Conservation (phyloP, 2,113 vertebrate species). For the Larimichthys crocea region DNA sequence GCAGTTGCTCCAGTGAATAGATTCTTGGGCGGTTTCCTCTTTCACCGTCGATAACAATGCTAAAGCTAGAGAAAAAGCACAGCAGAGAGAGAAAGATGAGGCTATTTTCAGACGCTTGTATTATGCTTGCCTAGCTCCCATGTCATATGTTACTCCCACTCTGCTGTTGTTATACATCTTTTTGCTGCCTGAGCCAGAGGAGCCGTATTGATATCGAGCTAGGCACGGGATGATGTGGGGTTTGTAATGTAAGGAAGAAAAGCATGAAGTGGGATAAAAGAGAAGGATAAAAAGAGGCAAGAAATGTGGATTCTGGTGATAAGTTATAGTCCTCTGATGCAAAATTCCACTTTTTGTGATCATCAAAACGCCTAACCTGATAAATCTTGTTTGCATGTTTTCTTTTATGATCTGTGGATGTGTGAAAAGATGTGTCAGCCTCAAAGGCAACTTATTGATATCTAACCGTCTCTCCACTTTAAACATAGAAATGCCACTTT, state of each 20-base stretch:
- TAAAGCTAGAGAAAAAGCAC: constrained; percentile 86
- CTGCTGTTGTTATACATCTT: constrained; percentile 48
- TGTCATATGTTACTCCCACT: constrained; percentile 71
- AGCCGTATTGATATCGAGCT: constrained; percentile 45
- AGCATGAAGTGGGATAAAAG: constrained; percentile 6
- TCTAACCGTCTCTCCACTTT: background rate
- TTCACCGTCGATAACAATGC: constrained; percentile 93
- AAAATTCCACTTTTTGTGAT: constrained; percentile 3
- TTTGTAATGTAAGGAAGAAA: constrained; percentile 47
- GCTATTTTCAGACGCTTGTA: constrained; percentile 75
- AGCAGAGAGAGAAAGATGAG: constrained; percentile 45
- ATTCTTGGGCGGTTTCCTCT: constrained; percentile 93
- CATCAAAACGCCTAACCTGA: background rate
- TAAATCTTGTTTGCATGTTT: background rate
- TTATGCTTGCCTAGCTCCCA: constrained; percentile 58
- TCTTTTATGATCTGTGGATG: background rate
- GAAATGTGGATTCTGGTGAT: background rate
- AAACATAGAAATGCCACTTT: constrained; percentile 1
- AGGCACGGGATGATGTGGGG: constrained; percentile 17
- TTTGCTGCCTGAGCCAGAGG: constrained; percentile 45
- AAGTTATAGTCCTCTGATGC: background rate
- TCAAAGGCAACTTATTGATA: background rate
- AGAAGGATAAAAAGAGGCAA: background rate
- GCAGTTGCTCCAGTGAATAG: constrained; percentile 95
- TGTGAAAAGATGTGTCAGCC: background rate